Conservation (phyloP, 2,888 invertebrate species). For the Pandemis corylana region DNA sequence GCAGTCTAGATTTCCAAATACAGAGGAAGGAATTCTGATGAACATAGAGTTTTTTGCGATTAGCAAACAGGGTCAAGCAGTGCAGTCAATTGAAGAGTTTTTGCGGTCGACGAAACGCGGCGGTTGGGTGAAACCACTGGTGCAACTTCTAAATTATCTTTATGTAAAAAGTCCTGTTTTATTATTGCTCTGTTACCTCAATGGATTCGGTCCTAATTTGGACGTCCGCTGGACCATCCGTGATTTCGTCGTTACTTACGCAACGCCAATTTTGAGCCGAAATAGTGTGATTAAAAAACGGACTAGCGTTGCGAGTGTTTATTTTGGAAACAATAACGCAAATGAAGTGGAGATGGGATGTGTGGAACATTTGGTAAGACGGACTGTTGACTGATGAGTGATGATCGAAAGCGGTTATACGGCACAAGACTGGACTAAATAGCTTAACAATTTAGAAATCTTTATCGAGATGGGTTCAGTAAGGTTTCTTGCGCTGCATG, state of each 20-base stretch:
- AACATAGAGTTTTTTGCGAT: conserved; percentile 11
- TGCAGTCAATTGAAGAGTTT: conserved; percentile 22
- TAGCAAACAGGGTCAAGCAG: conserved; percentile 11
- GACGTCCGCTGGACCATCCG: neutral
- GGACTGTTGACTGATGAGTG: too few relatives aligned
- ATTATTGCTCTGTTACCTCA: conserved; percentile 4
- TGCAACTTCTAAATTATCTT: conserved; percentile 14
- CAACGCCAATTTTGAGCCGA: neutral
- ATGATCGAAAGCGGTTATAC: too few relatives aligned
- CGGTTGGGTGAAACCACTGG: conserved; percentile 6
- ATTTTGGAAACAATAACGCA: neutral
- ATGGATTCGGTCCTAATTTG: neutral
- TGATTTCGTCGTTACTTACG: neutral
- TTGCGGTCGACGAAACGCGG: conserved; percentile 14
- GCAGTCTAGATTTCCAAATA: conserved; percentile 10
- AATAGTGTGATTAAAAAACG: neutral
- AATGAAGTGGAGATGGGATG: neutral
- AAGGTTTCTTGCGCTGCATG: too few relatives aligned
- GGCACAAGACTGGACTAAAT: too few relatives aligned
- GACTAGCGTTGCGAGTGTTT: neutral
- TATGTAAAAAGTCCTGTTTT: conserved; percentile 13
- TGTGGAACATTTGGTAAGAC: too few relatives aligned
- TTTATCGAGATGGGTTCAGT: too few relatives aligned
- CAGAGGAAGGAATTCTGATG: conserved; percentile 7
- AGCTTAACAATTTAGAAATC: too few relatives aligned